Conservation (phyloP, 2,797 vertebrate genomes). For the Alouatta caraya region DNA sequence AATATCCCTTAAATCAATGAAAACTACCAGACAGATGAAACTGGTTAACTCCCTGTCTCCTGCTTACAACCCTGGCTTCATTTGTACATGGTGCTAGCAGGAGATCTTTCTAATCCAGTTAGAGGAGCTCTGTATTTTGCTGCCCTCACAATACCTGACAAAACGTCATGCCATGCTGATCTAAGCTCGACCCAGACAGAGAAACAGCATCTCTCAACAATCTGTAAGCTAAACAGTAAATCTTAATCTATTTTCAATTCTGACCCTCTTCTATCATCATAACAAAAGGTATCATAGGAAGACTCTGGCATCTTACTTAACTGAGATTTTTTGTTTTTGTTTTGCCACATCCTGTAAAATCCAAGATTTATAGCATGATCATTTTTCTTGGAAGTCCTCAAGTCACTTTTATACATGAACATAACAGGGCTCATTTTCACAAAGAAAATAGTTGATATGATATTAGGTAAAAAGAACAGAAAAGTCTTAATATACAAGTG, state of each 20-base stretch:
- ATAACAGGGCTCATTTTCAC: neutral
- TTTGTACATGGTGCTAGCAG: neutral
- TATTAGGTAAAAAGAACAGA: neutral
- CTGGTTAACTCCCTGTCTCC: neutral
- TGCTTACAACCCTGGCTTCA: neutral
- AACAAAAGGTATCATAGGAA: neutral
- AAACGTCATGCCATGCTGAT: no score
- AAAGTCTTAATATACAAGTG: neutral
- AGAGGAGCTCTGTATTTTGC: neutral
- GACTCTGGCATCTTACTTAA: neutral
- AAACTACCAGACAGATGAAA: neutral
- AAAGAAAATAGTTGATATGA: neutral
- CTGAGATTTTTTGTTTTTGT: neutral
- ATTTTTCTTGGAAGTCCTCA: neutral
- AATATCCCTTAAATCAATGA: neutral
- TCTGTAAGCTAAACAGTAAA: neutral
- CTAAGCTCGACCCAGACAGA: neutral
- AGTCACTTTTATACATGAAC: neutral
- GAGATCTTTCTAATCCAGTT: neutral
- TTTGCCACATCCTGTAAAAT: neutral
- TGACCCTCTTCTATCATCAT: neutral
- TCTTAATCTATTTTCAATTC: neutral
- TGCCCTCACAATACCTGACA: neutral
- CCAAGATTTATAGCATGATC: neutral
- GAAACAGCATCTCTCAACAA: neutral